A percentile compares a stretch with the other conserved stretches of the same genome.
phyloP scores from a whole-genome alignment of 2,113 vertebrate genomes.

The Plotosus lineatus region DNA sequence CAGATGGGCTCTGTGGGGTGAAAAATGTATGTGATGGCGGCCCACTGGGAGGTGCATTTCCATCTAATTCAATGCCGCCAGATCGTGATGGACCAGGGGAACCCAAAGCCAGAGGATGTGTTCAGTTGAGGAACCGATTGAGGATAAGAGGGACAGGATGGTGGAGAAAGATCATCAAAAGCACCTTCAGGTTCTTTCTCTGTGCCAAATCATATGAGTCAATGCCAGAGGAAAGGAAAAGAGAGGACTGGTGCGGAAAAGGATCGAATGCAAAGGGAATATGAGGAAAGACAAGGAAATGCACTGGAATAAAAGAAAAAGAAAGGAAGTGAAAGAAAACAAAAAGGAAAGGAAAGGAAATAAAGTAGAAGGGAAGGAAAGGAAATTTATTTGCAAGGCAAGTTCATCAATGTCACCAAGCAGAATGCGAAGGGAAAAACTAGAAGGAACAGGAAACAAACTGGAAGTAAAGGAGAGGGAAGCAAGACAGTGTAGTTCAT shows the following conservation, averaged over 20 bases:
- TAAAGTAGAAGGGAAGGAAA: neutral
- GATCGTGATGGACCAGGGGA: slow-evolving; percentile 57
- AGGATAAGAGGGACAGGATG: neutral
- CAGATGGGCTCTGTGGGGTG: slow-evolving; percentile 57
- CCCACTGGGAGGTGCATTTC: slow-evolving; percentile 45
- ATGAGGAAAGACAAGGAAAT: no score
- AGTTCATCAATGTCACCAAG: no score
- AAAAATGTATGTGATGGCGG: slow-evolving; percentile 58
- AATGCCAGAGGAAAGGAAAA: neutral
- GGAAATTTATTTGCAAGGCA: neutral
- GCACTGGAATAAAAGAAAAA: neutral
- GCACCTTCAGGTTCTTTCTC: neutral
- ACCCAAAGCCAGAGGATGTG: slow-evolving; percentile 57
- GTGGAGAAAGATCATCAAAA: neutral
- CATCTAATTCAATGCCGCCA: slow-evolving; percentile 51
- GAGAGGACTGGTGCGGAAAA: neutral
- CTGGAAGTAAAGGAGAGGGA: neutral
- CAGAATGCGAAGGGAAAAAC: no score
- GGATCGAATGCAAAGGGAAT: no score
- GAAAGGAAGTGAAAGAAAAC: neutral
- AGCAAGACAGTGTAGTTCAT: neutral
- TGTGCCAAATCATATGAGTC: neutral
- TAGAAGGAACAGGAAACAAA: neutral
- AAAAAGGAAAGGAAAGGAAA: neutral
- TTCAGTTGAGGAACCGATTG: slow-evolving; percentile 54